phyloP scores from a whole-genome alignment of 2,113 vertebrate genomes.

The Cyprinodon tularosa region DNA sequence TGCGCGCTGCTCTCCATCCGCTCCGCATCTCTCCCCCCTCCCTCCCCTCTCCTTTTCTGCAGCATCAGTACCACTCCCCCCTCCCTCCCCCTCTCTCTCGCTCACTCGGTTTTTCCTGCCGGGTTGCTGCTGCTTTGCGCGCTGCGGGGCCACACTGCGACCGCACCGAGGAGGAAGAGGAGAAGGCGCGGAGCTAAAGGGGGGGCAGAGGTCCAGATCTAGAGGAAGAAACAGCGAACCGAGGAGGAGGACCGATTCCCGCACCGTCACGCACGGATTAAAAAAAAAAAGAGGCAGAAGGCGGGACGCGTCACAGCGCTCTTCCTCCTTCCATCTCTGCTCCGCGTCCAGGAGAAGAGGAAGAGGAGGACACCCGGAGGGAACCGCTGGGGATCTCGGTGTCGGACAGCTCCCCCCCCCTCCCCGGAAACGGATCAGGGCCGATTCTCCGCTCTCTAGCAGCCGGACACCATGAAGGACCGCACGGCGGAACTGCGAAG shows the following conservation, averaged over 20 bases:
- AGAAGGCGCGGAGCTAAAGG: conserved; percentile 36
- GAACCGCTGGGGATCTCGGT: conserved; percentile 23
- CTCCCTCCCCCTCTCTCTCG: conserved; percentile 26
- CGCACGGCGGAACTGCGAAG: conserved; percentile 76
- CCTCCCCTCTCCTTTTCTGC: conserved; percentile 62
- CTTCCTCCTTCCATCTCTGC: conserved; percentile 42
- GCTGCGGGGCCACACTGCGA: conserved; percentile 74
- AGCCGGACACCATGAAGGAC: conserved; percentile 73
- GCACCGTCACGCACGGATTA: conserved; percentile 24
- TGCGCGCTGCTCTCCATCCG: conserved; percentile 52
- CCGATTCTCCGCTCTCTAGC: conserved; percentile 43
- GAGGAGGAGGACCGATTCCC: conserved; percentile 22
- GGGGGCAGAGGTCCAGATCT: conserved; percentile 45
- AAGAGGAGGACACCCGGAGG: neutral
- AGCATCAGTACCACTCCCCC: conserved; percentile 68
- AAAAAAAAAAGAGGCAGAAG: conserved; percentile 32
- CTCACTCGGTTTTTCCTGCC: conserved; percentile 43
- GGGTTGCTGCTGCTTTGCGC: conserved; percentile 64
- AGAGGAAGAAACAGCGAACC: conserved; percentile 3
- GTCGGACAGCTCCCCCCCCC: conserved; percentile 34
- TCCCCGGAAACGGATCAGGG: conserved; percentile 40
- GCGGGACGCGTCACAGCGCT: conserved; percentile 58
- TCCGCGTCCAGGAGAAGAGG: conserved; percentile 14
- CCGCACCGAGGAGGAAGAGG: conserved; percentile 66
- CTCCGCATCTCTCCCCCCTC: conserved; percentile 56